These are phyloP conservation scores for Encarsia formosa DNA, from an alignment of 2,888 invertebrate genomes.

Conservation along the genomic window DNA sequence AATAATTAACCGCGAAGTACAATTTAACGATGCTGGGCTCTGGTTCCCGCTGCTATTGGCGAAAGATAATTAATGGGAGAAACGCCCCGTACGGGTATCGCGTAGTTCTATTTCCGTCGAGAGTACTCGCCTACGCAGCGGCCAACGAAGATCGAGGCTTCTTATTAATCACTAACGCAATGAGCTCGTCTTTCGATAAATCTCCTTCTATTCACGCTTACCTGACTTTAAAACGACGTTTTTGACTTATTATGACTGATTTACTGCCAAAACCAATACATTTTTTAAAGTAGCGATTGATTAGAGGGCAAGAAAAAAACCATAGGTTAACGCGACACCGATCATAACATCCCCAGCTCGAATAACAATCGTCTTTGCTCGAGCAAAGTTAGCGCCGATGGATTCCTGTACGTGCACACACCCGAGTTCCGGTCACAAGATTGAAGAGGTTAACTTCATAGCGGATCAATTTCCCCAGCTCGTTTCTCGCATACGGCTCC, in stretches of 20 bases:
- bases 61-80: slow-evolving; percentile 17
- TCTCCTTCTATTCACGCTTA: no score
- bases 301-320: not conserved
- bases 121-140: not conserved
- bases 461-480: slow-evolving; percentile 30
- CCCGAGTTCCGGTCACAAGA: slow-evolving; percentile 5
- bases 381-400: slow-evolving; percentile 3
- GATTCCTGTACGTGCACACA: not conserved
- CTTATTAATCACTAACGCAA: no score
- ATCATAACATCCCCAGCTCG: not conserved
- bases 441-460: slow-evolving; percentile 23
- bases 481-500: slow-evolving; percentile 26
- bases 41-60: not conserved
- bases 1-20: slow-evolving; percentile 36
- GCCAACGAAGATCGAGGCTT: not conserved
- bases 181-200: no score
- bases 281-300: not conserved
- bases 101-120: not conserved
- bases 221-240: no score
- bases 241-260: no score
- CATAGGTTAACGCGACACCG: not conserved
- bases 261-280: no score
- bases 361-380: not conserved
- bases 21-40: slow-evolving; percentile 6
- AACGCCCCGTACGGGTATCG: not conserved